Evolutionary conservation across 2,888 invertebrate genomes (phyloP).

Genomic region (Hedychridium roseum): DNA sequence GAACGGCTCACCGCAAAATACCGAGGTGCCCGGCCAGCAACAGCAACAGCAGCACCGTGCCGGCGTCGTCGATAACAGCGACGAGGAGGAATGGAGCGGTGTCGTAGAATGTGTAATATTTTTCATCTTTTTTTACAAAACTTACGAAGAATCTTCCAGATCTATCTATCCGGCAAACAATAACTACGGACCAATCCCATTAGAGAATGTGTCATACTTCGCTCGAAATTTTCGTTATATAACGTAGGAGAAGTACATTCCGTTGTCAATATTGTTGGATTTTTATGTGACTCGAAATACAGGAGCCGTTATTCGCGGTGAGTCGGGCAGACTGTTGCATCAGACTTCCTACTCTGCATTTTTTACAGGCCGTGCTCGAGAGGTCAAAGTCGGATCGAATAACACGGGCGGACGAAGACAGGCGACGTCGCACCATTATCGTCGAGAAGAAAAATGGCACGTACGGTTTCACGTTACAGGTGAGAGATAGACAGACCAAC

Average conservation of each 20-base stretch:
- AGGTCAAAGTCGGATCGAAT: constrained; percentile 78
- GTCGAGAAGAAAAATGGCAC: constrained; percentile 89
- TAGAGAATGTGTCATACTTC: too few relatives aligned
- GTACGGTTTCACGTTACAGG: constrained; percentile 93
- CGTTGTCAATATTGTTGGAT: too few relatives aligned
- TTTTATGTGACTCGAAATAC: too few relatives aligned
- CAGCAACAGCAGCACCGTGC: constrained; percentile 29
- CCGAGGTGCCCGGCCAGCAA: constrained; percentile 41
- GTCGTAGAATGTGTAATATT: constrained; percentile 60
- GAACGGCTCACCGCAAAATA: constrained; percentile 57
- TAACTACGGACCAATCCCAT: too few relatives aligned
- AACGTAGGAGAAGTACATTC: too few relatives aligned
- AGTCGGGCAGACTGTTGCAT: too few relatives aligned
- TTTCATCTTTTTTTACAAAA: too few relatives aligned
- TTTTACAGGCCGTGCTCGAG: constrained; percentile 71
- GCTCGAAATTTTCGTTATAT: too few relatives aligned
- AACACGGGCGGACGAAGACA: constrained; percentile 83
- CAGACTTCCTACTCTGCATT: neutral
- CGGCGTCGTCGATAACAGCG: constrained; percentile 54
- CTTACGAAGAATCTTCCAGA: too few relatives aligned
- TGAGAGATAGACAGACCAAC: too few relatives aligned
- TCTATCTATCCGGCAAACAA: too few relatives aligned
- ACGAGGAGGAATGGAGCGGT: constrained; percentile 62
- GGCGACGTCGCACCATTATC: constrained; percentile 88
- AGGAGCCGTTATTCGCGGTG: too few relatives aligned